Conservation (phyloP, 2,888 invertebrate genomes). For the Melanargia galathea region DNA sequence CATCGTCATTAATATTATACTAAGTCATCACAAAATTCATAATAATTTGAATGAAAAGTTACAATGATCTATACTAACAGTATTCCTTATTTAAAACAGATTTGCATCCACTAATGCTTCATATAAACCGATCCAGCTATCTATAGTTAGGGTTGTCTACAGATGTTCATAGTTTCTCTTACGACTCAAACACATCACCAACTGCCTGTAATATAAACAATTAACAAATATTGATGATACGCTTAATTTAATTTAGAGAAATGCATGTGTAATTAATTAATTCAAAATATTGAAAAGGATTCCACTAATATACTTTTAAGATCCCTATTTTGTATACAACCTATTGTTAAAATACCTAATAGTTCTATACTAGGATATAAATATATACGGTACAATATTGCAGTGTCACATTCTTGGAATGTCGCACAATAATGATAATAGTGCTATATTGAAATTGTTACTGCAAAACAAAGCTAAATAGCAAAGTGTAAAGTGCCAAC, state of each 20-base stretch:
- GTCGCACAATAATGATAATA: no score
- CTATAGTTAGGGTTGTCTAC: slow-evolving; percentile 62
- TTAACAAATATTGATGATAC: slow-evolving; percentile 51
- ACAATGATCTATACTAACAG: slow-evolving; percentile 16
- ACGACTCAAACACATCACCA: slow-evolving; percentile 74
- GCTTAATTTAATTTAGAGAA: slow-evolving; percentile 7
- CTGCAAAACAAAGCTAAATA: no score
- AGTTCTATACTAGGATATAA: not conserved
- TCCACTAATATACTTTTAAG: not conserved
- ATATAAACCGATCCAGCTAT: slow-evolving; percentile 57
- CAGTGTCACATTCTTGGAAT: no score
- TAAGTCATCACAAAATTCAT: slow-evolving; percentile 15
- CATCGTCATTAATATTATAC: slow-evolving; percentile 22
- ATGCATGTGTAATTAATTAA: slow-evolving; percentile 4
- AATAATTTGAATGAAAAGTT: slow-evolving; percentile 23
- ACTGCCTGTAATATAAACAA: slow-evolving; percentile 81
- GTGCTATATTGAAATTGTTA: no score
- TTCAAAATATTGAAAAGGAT: slow-evolving; percentile 8
- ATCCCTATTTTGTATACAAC: not conserved
- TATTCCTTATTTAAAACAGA: slow-evolving; percentile 26
- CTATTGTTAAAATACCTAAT: not conserved
- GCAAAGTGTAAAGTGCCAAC: no score
- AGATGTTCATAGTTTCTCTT: slow-evolving; percentile 67
- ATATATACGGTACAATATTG: no score
- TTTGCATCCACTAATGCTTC: slow-evolving; percentile 39